Evolutionary conservation across 2,797 vertebrate genomes (phyloP).

Genomic region (Antennarius maculatus): DNA sequence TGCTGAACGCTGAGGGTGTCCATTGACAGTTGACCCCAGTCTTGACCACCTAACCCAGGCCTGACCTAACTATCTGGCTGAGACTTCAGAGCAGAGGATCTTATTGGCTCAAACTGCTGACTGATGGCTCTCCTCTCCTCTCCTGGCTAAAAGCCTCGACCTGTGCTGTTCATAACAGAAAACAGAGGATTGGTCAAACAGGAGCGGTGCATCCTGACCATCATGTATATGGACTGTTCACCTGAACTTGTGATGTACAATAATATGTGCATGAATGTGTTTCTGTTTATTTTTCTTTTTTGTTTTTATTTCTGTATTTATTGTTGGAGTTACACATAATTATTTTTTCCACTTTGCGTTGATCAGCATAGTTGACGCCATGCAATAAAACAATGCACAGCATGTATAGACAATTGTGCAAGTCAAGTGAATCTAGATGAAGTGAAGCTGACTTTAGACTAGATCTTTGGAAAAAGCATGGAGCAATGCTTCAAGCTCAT

Average conservation of each 20-base stretch:
- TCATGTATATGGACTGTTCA: conserved; percentile 13
- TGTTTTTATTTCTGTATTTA: no score
- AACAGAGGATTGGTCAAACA: conserved; percentile 37
- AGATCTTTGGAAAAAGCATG: conserved; percentile 19
- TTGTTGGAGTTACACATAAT: not conserved
- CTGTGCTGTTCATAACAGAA: conserved; percentile 42
- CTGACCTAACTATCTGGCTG: conserved; percentile 72
- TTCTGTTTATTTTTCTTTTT: not conserved
- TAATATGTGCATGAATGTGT: not conserved
- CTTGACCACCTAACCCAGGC: conserved; percentile 62
- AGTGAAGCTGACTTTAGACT: not conserved
- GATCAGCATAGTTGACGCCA: not conserved
- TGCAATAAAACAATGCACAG: not conserved
- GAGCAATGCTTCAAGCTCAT: conserved; percentile 41
- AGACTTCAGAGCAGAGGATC: conserved; percentile 69
- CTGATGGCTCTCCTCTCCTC: conserved; percentile 56
- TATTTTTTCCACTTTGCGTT: not conserved
- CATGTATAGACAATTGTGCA: not conserved
- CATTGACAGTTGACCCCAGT: conserved; percentile 65
- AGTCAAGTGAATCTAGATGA: not conserved
- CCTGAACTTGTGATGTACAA: not conserved
- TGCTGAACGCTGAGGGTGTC: conserved; percentile 63
- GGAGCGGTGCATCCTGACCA: conserved; percentile 35
- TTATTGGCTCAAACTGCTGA: conserved; percentile 60
- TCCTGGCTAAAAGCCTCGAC: conserved; percentile 67